These are phyloP conservation scores for Andricus curvator DNA, from an alignment of 2,888 invertebrate genomes.

Conservation along the genomic window DNA sequence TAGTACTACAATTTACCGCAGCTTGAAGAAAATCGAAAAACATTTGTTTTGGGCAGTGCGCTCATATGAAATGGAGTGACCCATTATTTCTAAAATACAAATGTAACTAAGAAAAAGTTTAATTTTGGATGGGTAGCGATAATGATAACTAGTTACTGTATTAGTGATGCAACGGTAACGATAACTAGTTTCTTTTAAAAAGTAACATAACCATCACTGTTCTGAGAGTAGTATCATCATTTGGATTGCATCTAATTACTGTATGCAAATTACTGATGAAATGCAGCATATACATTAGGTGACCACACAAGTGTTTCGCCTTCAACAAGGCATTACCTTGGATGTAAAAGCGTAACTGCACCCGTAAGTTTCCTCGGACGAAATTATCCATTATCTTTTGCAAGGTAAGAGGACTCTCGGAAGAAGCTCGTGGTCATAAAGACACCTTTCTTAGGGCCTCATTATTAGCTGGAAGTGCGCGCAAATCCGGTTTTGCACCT, in stretches of 20 bases:
- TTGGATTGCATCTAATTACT: neutral
- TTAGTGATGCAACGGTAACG: no score
- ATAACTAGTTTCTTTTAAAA: no score
- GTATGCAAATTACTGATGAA: slow-evolving; percentile 18
- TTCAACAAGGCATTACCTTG: slow-evolving; percentile 12
- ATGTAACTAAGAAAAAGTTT: no score
- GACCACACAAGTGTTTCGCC: slow-evolving; percentile 5
- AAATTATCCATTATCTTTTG: slow-evolving; percentile 52
- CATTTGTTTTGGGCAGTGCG: no score
- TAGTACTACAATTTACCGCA: no score
- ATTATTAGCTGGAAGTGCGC: slow-evolving; percentile 65
- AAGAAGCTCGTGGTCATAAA: slow-evolving; percentile 44
- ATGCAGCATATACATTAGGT: neutral
- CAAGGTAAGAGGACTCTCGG: slow-evolving; percentile 27
- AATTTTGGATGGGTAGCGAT: no score
- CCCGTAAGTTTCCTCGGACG: slow-evolving; percentile 53
- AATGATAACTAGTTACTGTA: no score
- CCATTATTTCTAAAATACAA: no score
- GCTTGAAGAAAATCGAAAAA: no score
- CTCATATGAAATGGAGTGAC: no score
- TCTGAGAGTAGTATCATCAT: neutral
- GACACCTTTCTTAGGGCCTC: slow-evolving; percentile 64
- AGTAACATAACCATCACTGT: no score
- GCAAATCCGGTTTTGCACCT: slow-evolving; percentile 65
- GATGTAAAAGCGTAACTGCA: slow-evolving; percentile 43